Percentiles rank a stretch among this genome's conserved stretches.
Conservation (phyloP, 2,888 invertebrate species). For the Chloroclysta siterata region DNA sequence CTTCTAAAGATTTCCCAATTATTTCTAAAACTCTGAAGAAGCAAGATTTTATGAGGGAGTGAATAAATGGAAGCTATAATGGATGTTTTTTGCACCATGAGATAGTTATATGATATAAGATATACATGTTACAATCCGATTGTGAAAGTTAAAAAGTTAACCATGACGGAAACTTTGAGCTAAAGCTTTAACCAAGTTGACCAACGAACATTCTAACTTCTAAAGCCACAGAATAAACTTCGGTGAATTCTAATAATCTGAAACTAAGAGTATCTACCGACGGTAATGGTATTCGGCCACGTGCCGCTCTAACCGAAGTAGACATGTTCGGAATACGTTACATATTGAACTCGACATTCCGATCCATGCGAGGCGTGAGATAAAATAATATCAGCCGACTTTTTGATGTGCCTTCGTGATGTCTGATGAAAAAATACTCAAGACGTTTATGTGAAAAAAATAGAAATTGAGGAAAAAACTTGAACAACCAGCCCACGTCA, state of each 20-base stretch:
- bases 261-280: constrained; percentile 21
- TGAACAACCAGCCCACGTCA: neutral
- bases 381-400: constrained; percentile 22
- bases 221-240: constrained; percentile 21
- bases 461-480: neutral
- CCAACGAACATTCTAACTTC: neutral
- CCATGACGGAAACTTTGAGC: neutral
- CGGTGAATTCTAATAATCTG: constrained; percentile 18
- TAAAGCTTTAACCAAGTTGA: neutral
- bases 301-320: constrained; percentile 32
- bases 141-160: neutral
- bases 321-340: constrained; percentile 39
- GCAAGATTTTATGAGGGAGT: too few relatives aligned
- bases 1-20: too few relatives aligned
- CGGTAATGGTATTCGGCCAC: constrained; percentile 32
- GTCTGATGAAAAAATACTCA: constrained; percentile 1
- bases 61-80: too few relatives aligned
- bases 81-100: too few relatives aligned
- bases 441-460: neutral
- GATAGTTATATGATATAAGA: too few relatives aligned
- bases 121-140: neutral
- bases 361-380: constrained; percentile 16
- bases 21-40: too few relatives aligned
- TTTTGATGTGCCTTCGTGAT: constrained; percentile 11
- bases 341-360: constrained; percentile 35